These are phyloP conservation scores for Centrocercus urophasianus DNA, from an alignment of 2,113 vertebrate genomes.

Conservation along the genomic window DNA sequence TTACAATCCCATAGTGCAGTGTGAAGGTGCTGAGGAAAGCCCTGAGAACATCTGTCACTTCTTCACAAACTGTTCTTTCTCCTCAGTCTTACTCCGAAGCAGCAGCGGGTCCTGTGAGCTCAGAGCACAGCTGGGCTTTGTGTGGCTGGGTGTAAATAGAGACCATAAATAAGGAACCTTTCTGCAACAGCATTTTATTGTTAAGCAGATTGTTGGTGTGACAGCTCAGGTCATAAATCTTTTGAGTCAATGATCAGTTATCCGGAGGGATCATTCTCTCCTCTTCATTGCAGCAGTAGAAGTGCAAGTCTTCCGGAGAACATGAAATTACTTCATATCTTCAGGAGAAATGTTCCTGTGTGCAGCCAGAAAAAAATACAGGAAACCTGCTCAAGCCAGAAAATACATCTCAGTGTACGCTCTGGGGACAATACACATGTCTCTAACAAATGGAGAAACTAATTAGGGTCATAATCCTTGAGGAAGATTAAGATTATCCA, in stretches of 20 bases:
- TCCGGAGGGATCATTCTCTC: slow-evolving; percentile 25
- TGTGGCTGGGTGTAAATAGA: slow-evolving; percentile 39
- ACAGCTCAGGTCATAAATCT: slow-evolving; percentile 26
- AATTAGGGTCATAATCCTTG: slow-evolving; percentile 21
- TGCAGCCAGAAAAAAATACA: neutral
- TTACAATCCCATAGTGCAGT: neutral
- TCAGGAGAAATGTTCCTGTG: neutral
- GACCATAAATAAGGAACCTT: slow-evolving; percentile 18
- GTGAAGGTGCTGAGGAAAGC: neutral
- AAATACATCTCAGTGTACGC: neutral
- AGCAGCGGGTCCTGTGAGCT: slow-evolving; percentile 30
- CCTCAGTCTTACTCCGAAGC: neutral
- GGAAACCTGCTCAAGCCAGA: slow-evolving; percentile 6
- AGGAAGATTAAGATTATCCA: slow-evolving; percentile 14
- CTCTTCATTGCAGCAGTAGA: neutral
- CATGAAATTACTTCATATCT: neutral
- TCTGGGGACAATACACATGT: neutral
- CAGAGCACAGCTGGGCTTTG: slow-evolving; percentile 64
- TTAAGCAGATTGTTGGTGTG: slow-evolving; percentile 43
- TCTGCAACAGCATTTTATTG: slow-evolving; percentile 37
- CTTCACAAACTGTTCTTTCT: slow-evolving; percentile 8
- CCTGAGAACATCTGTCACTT: neutral
- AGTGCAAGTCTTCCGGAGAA: neutral
- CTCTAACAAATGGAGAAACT: slow-evolving; percentile 1
- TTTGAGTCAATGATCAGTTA: neutral